Percentiles rank a stretch among this genome's conserved stretches.
Evolutionary conservation across 92 coral and sea anemone genomes (phyloP).

Genomic region (Epizoanthus scotinus): DNA sequence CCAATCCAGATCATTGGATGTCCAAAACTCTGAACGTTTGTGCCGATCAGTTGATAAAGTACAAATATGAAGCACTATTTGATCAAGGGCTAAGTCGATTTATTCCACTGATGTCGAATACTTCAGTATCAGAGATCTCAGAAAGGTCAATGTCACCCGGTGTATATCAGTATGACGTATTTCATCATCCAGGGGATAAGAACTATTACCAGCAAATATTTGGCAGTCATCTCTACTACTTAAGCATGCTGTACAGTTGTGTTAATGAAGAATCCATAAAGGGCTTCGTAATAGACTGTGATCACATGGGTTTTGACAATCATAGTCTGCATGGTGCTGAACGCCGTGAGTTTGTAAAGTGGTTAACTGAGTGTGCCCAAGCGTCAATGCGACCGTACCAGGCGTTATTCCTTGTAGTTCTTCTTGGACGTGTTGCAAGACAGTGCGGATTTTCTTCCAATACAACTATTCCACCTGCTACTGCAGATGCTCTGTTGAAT

Average conservation of each 20-base stretch:
- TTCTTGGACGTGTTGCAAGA: constrained; percentile 58
- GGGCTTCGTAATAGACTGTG: constrained; percentile 59
- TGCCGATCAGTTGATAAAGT: constrained; percentile 26
- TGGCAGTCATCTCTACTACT: constrained; percentile 55
- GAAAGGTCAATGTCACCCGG: constrained; percentile 3
- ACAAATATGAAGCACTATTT: constrained; percentile 47
- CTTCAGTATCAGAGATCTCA: not conserved
- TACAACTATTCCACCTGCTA: not conserved
- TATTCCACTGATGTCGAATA: no score
- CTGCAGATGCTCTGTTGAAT: not conserved
- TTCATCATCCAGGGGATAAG: constrained; percentile 38
- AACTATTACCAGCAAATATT: constrained; percentile 28
- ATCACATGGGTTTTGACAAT: constrained; percentile 59
- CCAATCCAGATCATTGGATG: constrained; percentile 43
- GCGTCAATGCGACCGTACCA: constrained; percentile 1
- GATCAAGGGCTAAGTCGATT: not conserved
- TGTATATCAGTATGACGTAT: constrained; percentile 69
- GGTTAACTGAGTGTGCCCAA: not conserved
- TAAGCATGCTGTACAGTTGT: constrained; percentile 40
- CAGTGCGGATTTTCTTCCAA: not conserved
- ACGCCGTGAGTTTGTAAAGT: constrained; percentile 2
- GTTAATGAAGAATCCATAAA: constrained; percentile 29
- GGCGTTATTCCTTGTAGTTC: constrained; percentile 53
- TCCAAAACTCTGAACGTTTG: constrained; percentile 7
- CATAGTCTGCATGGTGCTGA: not conserved